Conservation (phyloP, 2,113 vertebrate species). For the Corydoras sp. region DNA sequence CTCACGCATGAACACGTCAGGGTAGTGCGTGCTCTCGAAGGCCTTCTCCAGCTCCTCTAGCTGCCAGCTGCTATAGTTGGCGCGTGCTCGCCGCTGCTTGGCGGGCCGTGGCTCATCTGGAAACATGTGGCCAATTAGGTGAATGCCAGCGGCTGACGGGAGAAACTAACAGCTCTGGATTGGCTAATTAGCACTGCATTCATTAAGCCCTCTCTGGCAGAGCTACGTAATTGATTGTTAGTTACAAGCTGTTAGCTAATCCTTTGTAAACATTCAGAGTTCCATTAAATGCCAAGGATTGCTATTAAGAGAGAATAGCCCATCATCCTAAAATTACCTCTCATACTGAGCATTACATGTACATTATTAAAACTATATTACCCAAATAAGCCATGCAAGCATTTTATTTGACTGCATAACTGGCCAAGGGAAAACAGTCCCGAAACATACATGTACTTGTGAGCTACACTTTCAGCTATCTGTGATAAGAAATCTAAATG, state of each 20-base stretch:
- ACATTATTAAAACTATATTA: conserved; percentile 30
- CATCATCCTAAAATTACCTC: conserved; percentile 38
- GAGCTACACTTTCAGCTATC: background rate
- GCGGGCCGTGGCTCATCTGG: conserved; percentile 76
- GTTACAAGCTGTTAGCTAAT: conserved; percentile 69
- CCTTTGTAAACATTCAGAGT: conserved; percentile 70
- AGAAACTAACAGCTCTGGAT: conserved; percentile 69
- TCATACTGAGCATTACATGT: conserved; percentile 29
- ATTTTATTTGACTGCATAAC: conserved; percentile 10
- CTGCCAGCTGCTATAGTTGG: conserved; percentile 85
- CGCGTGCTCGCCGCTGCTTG: conserved; percentile 76
- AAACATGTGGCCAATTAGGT: conserved; percentile 66
- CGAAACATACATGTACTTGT: background rate
- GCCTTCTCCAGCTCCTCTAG: conserved; percentile 79
- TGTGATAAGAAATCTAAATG: background rate
- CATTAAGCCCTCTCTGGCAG: conserved; percentile 66
- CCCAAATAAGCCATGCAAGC: conserved; percentile 24
- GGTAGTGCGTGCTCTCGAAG: conserved; percentile 76
- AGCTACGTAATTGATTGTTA: conserved; percentile 72
- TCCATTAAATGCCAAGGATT: conserved; percentile 57
- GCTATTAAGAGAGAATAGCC: conserved; percentile 37
- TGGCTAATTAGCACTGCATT: conserved; percentile 67
- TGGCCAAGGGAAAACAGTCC: background rate
- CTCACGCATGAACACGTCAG: conserved; percentile 79
- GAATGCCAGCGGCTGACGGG: conserved; percentile 65